Percentiles rank a stretch among this genome's conserved stretches.
Evolutionary conservation across 2,797 vertebrate genomes (phyloP).

Genomic region (Argentina silus): DNA sequence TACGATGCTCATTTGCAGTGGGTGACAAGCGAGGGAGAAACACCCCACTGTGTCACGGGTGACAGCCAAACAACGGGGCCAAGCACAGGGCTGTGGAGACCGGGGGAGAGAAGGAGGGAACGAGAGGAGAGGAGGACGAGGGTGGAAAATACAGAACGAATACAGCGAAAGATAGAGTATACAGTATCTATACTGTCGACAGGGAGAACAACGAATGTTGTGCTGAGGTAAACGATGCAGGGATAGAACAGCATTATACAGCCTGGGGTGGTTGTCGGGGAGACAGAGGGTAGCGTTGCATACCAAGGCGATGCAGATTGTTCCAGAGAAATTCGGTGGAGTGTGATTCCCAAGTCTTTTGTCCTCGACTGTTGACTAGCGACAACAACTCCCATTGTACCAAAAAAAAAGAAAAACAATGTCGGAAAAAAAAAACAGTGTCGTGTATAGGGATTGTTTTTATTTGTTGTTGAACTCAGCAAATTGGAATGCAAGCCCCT

Average conservation of each 20-base stretch:
- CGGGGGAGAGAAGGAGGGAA: conserved; percentile 22
- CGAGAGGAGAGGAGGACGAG: conserved; percentile 23
- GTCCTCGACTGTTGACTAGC: conserved; percentile 48
- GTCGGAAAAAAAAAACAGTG: conserved; percentile 35
- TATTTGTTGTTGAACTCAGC: conserved; percentile 48
- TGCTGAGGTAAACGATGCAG: conserved; percentile 64
- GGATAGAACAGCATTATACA: conserved; percentile 54
- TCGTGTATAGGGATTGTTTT: conserved; percentile 42
- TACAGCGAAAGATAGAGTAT: conserved; percentile 10
- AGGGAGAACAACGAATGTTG: conserved; percentile 41
- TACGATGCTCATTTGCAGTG: conserved; percentile 61
- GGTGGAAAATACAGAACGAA: conserved; percentile 28
- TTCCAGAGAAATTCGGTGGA: conserved; percentile 64
- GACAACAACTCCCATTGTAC: conserved; percentile 49
- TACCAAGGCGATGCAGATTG: conserved; percentile 55
- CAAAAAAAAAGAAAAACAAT: conserved; percentile 20
- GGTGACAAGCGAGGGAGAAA: conserved; percentile 48
- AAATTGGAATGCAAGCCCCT: conserved; percentile 40
- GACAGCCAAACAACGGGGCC: conserved; percentile 57
- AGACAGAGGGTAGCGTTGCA: conserved; percentile 47
- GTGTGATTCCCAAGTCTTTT: conserved; percentile 52
- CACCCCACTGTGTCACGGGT: conserved; percentile 56
- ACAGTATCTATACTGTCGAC: conserved; percentile 9
- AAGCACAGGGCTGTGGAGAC: conserved; percentile 50
- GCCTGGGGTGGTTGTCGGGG: conserved; percentile 62